Evolutionary conservation across 2,888 invertebrate species (phyloP).

Genomic region (Dicroscelio sp.): DNA sequence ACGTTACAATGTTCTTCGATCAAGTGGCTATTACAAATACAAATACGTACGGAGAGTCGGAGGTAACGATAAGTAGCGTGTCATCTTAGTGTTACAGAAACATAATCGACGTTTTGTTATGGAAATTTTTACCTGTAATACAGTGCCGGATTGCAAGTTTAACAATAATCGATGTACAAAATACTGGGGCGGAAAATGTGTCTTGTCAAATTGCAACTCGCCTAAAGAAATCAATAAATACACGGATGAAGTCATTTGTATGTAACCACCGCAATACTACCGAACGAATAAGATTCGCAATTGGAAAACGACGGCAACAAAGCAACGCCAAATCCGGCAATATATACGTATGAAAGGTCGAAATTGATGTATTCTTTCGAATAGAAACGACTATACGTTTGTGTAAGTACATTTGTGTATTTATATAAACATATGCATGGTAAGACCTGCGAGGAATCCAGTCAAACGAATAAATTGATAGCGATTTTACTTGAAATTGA

Average conservation of each 20-base stretch:
- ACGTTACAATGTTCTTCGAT: conserved; percentile 42
- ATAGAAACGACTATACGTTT: conserved; percentile 46
- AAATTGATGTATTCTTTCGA: conserved; percentile 33
- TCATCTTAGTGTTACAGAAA: conserved; percentile 37
- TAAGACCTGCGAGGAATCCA: conserved; percentile 29
- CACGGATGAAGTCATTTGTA: neutral
- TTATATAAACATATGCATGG: conserved; percentile 42
- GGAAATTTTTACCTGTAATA: conserved; percentile 36
- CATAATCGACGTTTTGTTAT: conserved; percentile 44
- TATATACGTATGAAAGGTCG: conserved; percentile 24
- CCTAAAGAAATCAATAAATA: neutral
- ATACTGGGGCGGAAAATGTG: neutral
- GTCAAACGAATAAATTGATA: neutral
- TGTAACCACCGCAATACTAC: neutral
- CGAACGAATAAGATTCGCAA: neutral
- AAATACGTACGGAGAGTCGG: conserved; percentile 55
- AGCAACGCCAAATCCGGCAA: conserved; percentile 15
- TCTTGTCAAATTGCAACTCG: neutral
- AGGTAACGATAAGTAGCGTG: conserved; percentile 22
- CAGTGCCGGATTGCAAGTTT: conserved; percentile 10
- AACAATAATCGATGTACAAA: conserved; percentile 33
- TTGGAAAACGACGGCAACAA: neutral
- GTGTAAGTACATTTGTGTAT: conserved; percentile 50
- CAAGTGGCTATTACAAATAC: conserved; percentile 52
- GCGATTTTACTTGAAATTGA: neutral